phyloP scores from a whole-genome alignment of 2,888 invertebrate genomes.

The Chironomus riparius region DNA sequence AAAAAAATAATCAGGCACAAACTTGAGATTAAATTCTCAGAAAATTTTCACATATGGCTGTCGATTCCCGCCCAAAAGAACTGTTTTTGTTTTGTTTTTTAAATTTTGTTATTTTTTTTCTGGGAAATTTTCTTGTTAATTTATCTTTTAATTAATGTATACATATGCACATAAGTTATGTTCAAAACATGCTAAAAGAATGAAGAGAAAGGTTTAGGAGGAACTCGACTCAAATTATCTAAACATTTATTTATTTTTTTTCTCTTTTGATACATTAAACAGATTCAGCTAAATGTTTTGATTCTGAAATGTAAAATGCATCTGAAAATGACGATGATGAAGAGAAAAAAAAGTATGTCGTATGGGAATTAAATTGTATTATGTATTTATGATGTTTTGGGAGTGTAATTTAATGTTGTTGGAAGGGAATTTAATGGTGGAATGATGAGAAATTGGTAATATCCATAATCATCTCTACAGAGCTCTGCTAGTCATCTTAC shows the following conservation, averaged over 20 bases:
- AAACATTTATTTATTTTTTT: neutral
- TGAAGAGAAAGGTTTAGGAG: neutral
- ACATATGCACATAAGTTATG: slow-evolving; percentile 2
- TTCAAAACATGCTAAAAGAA: neutral
- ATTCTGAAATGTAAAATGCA: neutral
- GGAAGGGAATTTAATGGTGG: no score
- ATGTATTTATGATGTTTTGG: no score
- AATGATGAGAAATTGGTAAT: no score
- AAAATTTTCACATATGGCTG: neutral
- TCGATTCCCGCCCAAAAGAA: neutral
- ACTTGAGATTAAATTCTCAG: neutral
- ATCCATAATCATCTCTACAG: no score
- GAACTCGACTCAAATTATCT: no score
- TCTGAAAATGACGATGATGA: neutral
- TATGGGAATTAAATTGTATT: neutral
- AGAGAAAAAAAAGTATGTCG: neutral
- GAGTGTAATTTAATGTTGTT: no score
- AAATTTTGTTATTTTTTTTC: no score
- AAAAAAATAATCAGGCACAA: neutral
- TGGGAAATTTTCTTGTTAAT: neutral
- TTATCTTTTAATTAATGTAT: slow-evolving; percentile 7
- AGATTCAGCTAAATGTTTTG: neutral
- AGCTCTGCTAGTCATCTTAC: no score
- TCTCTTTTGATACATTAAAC: neutral
- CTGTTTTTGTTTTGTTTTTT: no score